Conservation (phyloP, 2,797 vertebrate genomes). For the Gadopsis bispinosus region DNA sequence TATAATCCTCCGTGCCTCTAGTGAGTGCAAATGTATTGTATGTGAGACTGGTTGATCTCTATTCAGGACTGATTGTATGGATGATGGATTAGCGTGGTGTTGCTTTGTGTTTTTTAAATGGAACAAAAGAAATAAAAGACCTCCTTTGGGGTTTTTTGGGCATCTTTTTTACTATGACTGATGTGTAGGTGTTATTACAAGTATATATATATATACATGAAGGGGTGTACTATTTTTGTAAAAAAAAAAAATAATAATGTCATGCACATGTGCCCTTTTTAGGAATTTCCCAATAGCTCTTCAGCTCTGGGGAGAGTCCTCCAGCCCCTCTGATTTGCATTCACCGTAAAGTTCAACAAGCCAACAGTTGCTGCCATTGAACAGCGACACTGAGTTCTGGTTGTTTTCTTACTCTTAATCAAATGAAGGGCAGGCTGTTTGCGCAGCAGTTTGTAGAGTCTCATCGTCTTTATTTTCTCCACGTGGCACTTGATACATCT, state of each 20-base stretch:
- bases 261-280: constrained; percentile 45
- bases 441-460: constrained; percentile 38
- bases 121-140: not conserved
- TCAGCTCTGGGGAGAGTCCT: constrained; percentile 48
- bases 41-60: constrained; percentile 42
- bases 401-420: constrained; percentile 63
- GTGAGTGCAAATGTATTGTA: constrained; percentile 57
- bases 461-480: constrained; percentile 54
- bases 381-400: constrained; percentile 11
- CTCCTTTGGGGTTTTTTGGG: not conserved
- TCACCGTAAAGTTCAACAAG: constrained; percentile 52
- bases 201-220: constrained; percentile 1
- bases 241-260: not conserved
- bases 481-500: constrained; percentile 41
- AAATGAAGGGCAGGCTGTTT: constrained; percentile 62
- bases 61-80: constrained; percentile 19
- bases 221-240: not conserved
- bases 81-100: constrained; percentile 22
- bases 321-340: constrained; percentile 53
- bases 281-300: constrained; percentile 44
- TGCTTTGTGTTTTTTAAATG: not conserved
- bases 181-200: constrained; percentile 17
- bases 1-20: constrained; percentile 67
- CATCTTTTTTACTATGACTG: not conserved
- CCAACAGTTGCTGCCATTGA: constrained; percentile 34